Conservation (phyloP, 1,140 invertebrate genomes). For the Meteorus sp. region DNA sequence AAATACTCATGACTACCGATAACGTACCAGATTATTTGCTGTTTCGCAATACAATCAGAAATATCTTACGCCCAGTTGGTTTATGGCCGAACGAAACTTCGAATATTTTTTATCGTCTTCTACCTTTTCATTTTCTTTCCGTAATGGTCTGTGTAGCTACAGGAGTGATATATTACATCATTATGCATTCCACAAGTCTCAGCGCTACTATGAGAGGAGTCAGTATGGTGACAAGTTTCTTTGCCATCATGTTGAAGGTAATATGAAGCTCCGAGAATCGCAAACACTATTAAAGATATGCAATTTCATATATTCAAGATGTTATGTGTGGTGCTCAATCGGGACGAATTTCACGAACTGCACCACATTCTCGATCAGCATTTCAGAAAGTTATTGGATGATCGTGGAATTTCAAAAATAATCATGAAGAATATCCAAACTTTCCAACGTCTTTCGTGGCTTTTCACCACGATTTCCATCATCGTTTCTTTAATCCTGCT, state of each 20-base stretch:
- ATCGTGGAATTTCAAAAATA: too few relatives aligned
- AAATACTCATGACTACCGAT: not conserved
- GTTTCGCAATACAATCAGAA: not conserved
- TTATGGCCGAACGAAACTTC: constrained; percentile 2
- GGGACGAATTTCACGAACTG: constrained; percentile 9
- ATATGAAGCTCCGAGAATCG: not conserved
- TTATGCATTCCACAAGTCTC: not conserved
- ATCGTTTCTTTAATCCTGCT: too few relatives aligned
- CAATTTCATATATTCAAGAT: not conserved
- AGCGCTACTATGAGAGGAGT: constrained; percentile 14
- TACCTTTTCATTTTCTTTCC: not conserved
- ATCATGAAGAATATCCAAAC: too few relatives aligned
- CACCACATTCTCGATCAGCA: too few relatives aligned
- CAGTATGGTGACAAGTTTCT: constrained; percentile 27
- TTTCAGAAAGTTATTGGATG: too few relatives aligned
- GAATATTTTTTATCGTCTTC: not conserved
- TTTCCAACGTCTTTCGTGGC: too few relatives aligned
- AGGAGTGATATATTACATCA: not conserved
- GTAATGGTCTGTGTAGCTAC: not conserved
- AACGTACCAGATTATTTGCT: not conserved
- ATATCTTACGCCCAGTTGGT: not conserved
- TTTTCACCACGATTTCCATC: too few relatives aligned
- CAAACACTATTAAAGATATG: not conserved
- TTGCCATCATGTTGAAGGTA: constrained; percentile 31
- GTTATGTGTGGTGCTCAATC: constrained; percentile 13